Base-by-base conservation (phyloP, 64 coral and sea anemone genomes). In the Pocillopora damicornis region DNA sequence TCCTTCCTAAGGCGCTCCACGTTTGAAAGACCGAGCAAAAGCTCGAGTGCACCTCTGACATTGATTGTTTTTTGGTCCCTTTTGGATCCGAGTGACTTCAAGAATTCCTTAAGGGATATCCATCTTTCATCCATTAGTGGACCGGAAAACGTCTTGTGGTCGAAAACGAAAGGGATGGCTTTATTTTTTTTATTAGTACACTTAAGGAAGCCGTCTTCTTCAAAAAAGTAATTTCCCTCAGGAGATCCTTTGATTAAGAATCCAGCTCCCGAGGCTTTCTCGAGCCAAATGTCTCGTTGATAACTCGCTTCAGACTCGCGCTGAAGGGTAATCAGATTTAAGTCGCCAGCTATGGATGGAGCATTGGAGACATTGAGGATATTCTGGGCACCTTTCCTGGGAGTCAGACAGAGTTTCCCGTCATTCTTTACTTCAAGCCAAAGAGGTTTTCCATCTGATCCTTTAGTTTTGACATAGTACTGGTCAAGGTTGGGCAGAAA, bases 111-210 rank as follows among this genome's bases (percentile, higher is more conserved):
- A 15, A 76, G 20, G 35, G 75, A 18, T 51, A 76, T 18, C 38
- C 61, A 14, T 14, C 30, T 81, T 81, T 35, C 79, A 15, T 25
- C 30, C 14, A 13, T 65, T 11, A 30, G 15, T 60, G 9, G 22
- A 81, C 36, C 58, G 10, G 79, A 23, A 81, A 81, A 62, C 62
- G 79, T 81, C 79, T 14, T 81, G 79, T 81, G 79, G 2, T 61
- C 16, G 35, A 81, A 81, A 18, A 25, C 3, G 37, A 81, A 81
- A 5, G 18, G 1, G 37, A 10, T 65, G 62, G 9, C 59, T 58
- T 81, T 65, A 25, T 61, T 81, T 2, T 34, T 65, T 5, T 81
- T 30, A 15, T 35, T 60, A 1, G 2, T 57, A 30, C 11, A 0
- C 5, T 63, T 81, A 13, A 62, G 58, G 22, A 18, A 81, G 45